phyloP scores from a whole-genome alignment of 2,888 invertebrate species.

The Spisula subtruncata region DNA sequence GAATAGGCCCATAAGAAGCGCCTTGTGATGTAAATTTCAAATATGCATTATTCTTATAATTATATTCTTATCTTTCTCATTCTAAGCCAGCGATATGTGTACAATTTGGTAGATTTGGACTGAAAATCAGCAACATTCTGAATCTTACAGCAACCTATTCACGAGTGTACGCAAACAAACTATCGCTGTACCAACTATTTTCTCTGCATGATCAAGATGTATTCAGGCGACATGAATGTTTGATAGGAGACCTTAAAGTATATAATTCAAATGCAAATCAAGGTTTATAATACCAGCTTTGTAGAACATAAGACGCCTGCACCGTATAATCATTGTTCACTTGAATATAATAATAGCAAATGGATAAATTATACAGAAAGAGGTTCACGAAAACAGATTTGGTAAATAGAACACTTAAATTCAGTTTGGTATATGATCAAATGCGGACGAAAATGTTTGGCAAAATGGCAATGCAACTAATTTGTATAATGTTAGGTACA shows the following conservation, averaged over 20 bases:
- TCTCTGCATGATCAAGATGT: background rate
- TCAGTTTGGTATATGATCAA: background rate
- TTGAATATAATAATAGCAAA: conserved; percentile 14
- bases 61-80: too few relatives aligned
- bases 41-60: too few relatives aligned
- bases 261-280: conserved; percentile 1
- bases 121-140: too few relatives aligned
- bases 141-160: too few relatives aligned
- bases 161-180: too few relatives aligned
- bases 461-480: background rate
- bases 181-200: background rate
- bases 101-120: too few relatives aligned
- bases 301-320: background rate
- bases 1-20: too few relatives aligned
- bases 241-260: background rate
- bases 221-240: background rate
- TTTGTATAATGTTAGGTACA: too few relatives aligned
- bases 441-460: background rate
- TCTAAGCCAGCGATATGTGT: too few relatives aligned
- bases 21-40: too few relatives aligned
- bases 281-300: background rate
- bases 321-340: background rate
- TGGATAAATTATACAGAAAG: conserved; percentile 9
- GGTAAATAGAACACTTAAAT: background rate
- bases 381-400: background rate